Base-by-base conservation (phyloP, 2,888 invertebrate genomes). In the Drosophila helvetica region DNA sequence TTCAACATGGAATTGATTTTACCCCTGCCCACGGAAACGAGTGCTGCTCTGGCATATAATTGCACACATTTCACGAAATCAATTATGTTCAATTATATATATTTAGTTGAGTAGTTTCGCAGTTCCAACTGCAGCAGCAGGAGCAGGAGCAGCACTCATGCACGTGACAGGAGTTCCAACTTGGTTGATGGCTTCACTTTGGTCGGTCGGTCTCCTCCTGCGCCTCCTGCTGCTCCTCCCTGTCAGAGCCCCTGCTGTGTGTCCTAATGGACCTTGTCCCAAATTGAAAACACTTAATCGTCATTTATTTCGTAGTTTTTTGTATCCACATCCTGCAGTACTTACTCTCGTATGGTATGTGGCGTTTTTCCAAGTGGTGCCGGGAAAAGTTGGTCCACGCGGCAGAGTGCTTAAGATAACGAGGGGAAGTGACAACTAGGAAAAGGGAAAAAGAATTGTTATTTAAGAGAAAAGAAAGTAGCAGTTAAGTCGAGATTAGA, bases 11-110 rank as follows among this genome's bases (percentile, higher is more conserved):
- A 72, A 74, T 74, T 76, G 70, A 64, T 76, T 79, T 76, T 70
- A 73, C 71, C 74, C 69, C 52, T 58, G 61, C 47, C 65, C 33
- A n/a, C 22, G 51, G 15, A 52, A 42, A 12, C 25, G 33, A 12
- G 8, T 64, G 19, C 66, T 45, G 18, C 48, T 25, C 27, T 6
- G 51, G 38, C 48, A 64, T 54, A 77, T 79, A 80, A 78, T 77
- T 79, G 74, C 67, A 64, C 53, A 72, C 73, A 77, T 70, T 81
- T 73, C 59, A 75, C 74, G 42, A 76, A 76, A 79, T 77, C 75
- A 80, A 84, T 84, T 86, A 79, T 80, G 71, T 69, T 68, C 47
- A 70, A 85, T 78, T 79, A 78, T 73, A 79, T 62, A 62, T 71
- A 69, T 75, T 68, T 71, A 47, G 48, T 33, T 56, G 38, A 48